Percentiles rank a stretch among this genome's conserved stretches.
Conservation (phyloP, 2,888 invertebrate species). For the Synanthedon tipuliformis region DNA sequence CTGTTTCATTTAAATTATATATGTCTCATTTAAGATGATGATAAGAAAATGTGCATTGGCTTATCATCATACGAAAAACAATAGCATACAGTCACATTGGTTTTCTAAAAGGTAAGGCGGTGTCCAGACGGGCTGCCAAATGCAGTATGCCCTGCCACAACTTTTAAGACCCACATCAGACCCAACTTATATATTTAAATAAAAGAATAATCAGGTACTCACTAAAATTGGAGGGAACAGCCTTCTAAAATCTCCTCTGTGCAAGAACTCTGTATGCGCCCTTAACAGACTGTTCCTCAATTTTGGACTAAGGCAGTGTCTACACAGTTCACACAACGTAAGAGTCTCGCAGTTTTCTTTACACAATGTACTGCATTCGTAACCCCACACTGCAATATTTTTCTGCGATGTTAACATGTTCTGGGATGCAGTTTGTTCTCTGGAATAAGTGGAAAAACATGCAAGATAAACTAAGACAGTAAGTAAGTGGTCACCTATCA, state of each 20-base stretch:
- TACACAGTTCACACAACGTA: slow-evolving; percentile 79
- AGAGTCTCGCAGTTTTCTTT: slow-evolving; percentile 68
- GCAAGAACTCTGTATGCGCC: slow-evolving; percentile 84
- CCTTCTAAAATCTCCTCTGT: slow-evolving; percentile 82
- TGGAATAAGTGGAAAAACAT: slow-evolving; percentile 15
- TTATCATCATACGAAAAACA: too few species aligned
- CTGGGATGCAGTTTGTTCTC: slow-evolving; percentile 48
- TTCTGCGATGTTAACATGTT: slow-evolving; percentile 81
- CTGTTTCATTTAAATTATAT: too few species aligned
- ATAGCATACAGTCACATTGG: too few species aligned
- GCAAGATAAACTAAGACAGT: too few species aligned
- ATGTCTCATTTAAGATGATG: too few species aligned
- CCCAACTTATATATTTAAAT: background rate
- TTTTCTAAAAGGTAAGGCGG: too few species aligned
- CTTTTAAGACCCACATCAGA: too few species aligned
- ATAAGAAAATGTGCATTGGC: too few species aligned
- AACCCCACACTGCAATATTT: slow-evolving; percentile 81
- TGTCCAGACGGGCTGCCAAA: too few species aligned
- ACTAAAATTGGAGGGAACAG: slow-evolving; percentile 82
- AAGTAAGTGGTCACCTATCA: too few species aligned
- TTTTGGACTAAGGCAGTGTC: slow-evolving; percentile 76
- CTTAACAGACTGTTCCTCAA: slow-evolving; percentile 70
- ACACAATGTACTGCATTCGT: slow-evolving; percentile 68
- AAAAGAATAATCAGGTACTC: slow-evolving; percentile 6
- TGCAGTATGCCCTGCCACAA: too few species aligned